These are phyloP conservation scores for Lynx canadensis DNA, from an alignment of 2,113 vertebrate species.

Conservation along the genomic window DNA sequence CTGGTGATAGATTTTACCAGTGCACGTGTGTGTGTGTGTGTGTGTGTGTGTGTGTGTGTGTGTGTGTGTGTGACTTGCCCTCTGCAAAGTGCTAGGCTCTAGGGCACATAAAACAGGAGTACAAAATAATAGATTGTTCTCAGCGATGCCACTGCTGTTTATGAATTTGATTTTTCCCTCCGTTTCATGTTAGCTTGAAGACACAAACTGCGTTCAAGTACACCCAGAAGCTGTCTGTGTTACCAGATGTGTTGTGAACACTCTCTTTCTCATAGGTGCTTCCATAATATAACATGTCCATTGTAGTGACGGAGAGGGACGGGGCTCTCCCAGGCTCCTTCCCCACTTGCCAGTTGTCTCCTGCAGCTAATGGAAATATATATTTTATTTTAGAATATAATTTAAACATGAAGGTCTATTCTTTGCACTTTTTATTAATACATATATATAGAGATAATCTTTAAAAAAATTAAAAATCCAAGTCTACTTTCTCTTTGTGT, in stretches of 20 bases:
- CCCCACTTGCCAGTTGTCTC: constrained; percentile 80
- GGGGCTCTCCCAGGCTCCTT: constrained; percentile 73
- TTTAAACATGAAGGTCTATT: constrained; percentile 84
- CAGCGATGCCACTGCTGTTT: neutral
- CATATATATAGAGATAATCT: constrained; percentile 80
- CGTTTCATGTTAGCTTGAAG: constrained; percentile 58
- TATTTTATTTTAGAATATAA: constrained; percentile 81
- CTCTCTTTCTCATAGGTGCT: constrained; percentile 73
- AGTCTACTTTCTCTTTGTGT: constrained; percentile 78
- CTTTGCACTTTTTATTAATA: constrained; percentile 85
- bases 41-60: neutral
- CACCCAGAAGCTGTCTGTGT: constrained; percentile 73
- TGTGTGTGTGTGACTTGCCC: neutral
- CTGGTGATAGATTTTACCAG: neutral
- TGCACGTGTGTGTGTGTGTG: neutral
- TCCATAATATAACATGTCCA: constrained; percentile 72
- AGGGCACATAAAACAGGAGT: accelerated
- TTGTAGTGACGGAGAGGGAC: constrained; percentile 69
- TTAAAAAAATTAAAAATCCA: constrained; percentile 81
- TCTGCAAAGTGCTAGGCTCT: neutral
- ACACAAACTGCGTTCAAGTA: constrained; percentile 76
- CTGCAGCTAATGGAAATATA: constrained; percentile 82
- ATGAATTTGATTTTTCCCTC: constrained; percentile 56
- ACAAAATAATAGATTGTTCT: constrained; percentile 31
- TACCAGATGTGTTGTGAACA: constrained; percentile 76